Base-by-base conservation (phyloP, 2,888 invertebrate species). In the Eupithecia pulchellata region DNA sequence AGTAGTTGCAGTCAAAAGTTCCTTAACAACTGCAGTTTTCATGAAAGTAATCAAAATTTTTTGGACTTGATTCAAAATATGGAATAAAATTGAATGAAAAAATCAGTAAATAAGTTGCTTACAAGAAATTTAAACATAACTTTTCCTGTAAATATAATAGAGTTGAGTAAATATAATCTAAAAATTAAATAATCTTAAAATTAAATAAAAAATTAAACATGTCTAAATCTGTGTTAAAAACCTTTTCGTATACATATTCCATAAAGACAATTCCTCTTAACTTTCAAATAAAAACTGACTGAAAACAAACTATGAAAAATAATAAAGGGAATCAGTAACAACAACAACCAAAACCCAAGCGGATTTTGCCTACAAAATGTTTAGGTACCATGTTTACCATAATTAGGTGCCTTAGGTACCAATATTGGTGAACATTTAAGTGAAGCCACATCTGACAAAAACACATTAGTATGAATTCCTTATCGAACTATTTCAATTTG, bases 401-500 rank as follows among this genome's bases (percentile, higher is more conserved):
- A n/a, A n/a, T n/a, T n/a, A n/a, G n/a, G n/a, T n/a, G n/a, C n/a
- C n/a, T 27, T 29, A 11, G 17, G 1, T 20, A 14, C 57, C 57
- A 17, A 57, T 29, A 29, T 32, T 64, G 57, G 42, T 57, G 14
- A 60, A 32, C 58, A 11, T 60, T 29, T 17, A 17, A 30, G 58
- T 65, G 0, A 61, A 60, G 47, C 47, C 52, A 65, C 25, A 52
- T 69, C 9, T 36, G 36, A 36, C 61, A 25, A 20, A 61, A 32
- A 61, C 11, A 61, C 20, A 61, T 61, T 11, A 34, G 30, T 36
- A 5, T 20, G 11, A 60, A 32, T 32, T 36, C 72, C 73, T 85
- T 86, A 88, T 89, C 88, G 77, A 79, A 82, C 87, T 87, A 87
- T 90, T 89, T 87, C 84, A 87, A 86, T 87, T 87, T 90, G 91